A percentile compares a stretch with the other conserved stretches of the same genome.
phyloP scores from a whole-genome alignment of 2,113 vertebrate genomes.

The Eulemur macaco region DNA sequence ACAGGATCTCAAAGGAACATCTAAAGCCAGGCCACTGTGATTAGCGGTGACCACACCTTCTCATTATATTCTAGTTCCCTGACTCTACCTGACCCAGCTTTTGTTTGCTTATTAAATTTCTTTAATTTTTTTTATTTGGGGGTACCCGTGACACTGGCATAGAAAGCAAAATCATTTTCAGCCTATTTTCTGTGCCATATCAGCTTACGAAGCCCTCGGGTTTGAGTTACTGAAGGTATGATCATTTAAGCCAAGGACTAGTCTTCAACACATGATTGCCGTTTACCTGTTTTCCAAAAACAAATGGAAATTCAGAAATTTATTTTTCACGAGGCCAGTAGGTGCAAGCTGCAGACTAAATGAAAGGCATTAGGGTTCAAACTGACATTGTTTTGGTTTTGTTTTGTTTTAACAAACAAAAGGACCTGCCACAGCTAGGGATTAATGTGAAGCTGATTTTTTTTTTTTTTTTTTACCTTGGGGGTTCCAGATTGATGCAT shows the following conservation, averaged over 20 bases:
- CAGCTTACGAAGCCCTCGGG: not conserved
- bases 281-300: conserved; percentile 10
- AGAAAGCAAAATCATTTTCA: not conserved
- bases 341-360: not conserved
- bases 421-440: not conserved
- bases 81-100: not conserved
- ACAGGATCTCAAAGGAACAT: not conserved
- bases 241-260: not conserved
- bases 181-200: not conserved
- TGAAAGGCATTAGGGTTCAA: not conserved
- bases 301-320: conserved; percentile 35
- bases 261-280: conserved; percentile 26
- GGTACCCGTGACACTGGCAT: not conserved
- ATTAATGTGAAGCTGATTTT: not conserved
- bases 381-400: not conserved
- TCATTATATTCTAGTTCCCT: not conserved
- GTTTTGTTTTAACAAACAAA: not conserved
- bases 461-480: not conserved
- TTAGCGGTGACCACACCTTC: not conserved
- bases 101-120: not conserved
- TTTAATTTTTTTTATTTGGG: not conserved
- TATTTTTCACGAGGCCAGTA: not conserved
- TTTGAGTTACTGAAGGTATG: not conserved
- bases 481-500: not conserved
- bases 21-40: not conserved